These are phyloP conservation scores for Chydorus sphaericus DNA, from an alignment of 2,888 invertebrate species.

Conservation along the genomic window DNA sequence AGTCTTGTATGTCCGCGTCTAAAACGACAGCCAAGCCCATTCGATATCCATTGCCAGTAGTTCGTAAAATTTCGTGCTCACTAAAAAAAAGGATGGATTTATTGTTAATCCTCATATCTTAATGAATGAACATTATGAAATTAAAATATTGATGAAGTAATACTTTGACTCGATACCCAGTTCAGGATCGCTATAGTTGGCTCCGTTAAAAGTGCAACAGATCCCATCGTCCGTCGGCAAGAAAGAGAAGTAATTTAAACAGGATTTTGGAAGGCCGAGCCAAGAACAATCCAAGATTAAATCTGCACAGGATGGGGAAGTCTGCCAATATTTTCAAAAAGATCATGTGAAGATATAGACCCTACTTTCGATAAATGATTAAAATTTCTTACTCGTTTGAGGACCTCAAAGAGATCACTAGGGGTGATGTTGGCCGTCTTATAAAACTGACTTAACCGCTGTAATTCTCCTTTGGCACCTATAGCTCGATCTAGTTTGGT, in stretches of 20 bases:
- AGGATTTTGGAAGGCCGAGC: not conserved
- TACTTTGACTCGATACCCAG: not conserved
- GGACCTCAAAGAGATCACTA: not conserved
- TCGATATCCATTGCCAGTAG: not conserved
- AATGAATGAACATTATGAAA: not conserved
- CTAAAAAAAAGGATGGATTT: not conserved
- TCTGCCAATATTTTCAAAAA: not conserved
- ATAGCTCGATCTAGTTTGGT: not conserved
- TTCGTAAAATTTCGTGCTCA: not conserved
- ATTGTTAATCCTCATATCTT: no score
- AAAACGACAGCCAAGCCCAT: not conserved
- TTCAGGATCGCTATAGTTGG: not conserved
- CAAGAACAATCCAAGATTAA: not conserved
- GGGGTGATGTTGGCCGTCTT: not conserved
- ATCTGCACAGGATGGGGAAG: not conserved
- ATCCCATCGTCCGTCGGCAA: slow-evolving; percentile 4
- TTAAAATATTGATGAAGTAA: not conserved
- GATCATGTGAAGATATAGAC: no score
- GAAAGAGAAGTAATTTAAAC: not conserved
- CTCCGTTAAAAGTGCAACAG: slow-evolving; percentile 11
- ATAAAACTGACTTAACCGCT: not conserved
- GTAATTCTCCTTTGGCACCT: not conserved
- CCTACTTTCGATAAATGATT: not conserved
- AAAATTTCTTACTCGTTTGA: not conserved
- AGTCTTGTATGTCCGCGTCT: slow-evolving; percentile 1